Conservation (phyloP, 2,113 vertebrate genomes). For the Sialia sialis region DNA sequence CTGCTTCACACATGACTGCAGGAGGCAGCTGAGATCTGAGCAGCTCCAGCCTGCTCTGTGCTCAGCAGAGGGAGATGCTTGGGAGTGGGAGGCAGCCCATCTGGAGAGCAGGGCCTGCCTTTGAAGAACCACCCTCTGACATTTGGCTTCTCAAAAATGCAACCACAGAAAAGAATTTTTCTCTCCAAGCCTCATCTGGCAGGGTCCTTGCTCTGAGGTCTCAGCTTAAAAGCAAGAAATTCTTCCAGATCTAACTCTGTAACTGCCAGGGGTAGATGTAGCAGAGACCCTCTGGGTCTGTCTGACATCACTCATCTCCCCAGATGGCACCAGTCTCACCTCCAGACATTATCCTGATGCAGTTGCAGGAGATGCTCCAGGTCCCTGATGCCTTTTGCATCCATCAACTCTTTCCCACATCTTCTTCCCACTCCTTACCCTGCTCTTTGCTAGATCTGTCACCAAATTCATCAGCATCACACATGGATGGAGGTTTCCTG, state of each 20-base stretch:
- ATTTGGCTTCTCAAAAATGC: neutral
- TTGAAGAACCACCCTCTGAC: slow-evolving; percentile 12
- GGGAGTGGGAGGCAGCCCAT: neutral
- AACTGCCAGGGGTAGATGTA: neutral
- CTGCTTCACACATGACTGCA: neutral
- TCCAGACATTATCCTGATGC: neutral
- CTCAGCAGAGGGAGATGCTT: neutral
- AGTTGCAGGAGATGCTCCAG: neutral
- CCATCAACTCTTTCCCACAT: neutral
- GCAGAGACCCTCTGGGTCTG: neutral
- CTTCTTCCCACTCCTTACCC: neutral
- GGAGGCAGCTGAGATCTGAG: neutral
- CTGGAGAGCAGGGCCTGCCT: slow-evolving; percentile 4
- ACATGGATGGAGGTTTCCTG: neutral
- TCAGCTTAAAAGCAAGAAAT: neutral
- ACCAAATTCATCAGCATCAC: neutral
- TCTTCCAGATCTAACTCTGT: neutral
- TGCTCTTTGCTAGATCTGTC: neutral
- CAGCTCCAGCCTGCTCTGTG: neutral
- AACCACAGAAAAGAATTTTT: slow-evolving; percentile 22
- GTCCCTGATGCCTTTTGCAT: neutral
- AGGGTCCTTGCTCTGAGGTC: neutral
- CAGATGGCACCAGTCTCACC: neutral
- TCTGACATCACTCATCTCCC: neutral
- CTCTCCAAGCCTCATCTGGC: slow-evolving; percentile 16